Percentiles rank a stretch among this genome's conserved stretches.
Evolutionary conservation across 2,797 vertebrate genomes (phyloP).

Genomic region (Menidia menidia): DNA sequence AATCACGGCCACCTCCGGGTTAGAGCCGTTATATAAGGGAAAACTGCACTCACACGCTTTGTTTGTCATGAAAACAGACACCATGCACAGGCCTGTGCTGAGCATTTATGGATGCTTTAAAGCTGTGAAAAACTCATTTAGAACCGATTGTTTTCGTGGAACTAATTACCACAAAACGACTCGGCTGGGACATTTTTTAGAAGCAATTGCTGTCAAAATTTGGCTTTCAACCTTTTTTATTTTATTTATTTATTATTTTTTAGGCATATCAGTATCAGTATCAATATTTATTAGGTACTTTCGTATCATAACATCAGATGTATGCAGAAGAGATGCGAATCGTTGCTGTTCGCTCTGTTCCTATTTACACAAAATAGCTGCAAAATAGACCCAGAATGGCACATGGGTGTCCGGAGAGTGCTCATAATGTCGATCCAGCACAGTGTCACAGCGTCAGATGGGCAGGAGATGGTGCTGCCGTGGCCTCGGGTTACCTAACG

Average conservation of each 20-base stretch:
- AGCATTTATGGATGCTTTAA: background rate
- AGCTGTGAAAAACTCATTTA: background rate
- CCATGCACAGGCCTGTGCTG: background rate
- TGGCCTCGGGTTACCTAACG: conserved; percentile 23
- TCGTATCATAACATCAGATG: background rate
- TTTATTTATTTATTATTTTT: too few relatives aligned
- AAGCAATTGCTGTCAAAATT: too few relatives aligned
- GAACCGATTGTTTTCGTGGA: background rate
- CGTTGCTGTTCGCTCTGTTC: background rate
- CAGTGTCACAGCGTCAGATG: background rate
- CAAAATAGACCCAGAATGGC: background rate
- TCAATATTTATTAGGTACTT: background rate
- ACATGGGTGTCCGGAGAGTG: background rate
- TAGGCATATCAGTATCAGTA: background rate
- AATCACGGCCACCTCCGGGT: background rate
- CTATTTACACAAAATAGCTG: background rate
- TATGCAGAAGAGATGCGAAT: background rate
- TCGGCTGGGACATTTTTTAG: too few relatives aligned
- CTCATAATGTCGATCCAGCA: background rate
- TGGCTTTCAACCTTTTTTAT: too few relatives aligned
- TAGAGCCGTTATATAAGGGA: background rate
- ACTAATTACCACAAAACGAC: too few relatives aligned
- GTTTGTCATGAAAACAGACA: background rate
- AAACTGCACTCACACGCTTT: background rate
- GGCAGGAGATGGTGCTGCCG: conserved; percentile 11